phyloP scores from a whole-genome alignment of 2,888 invertebrate species.

The Corythucha ciliata region DNA sequence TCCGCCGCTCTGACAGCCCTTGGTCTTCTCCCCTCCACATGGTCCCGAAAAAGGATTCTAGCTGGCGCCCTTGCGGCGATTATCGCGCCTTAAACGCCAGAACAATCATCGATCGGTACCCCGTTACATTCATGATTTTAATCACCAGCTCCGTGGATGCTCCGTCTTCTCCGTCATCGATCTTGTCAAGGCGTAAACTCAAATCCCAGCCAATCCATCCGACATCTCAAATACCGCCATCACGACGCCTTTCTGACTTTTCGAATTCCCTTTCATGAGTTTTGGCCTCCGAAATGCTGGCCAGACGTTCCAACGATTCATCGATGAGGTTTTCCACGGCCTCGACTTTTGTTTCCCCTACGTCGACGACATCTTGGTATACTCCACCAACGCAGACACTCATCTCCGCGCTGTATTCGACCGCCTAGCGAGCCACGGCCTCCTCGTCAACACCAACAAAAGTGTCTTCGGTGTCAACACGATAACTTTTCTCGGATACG shows the following conservation, averaged over 20 bases:
- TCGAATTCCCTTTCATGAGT: slow-evolving; percentile 31
- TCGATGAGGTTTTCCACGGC: slow-evolving; percentile 30
- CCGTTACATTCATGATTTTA: slow-evolving; percentile 34
- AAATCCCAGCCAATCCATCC: slow-evolving; percentile 32
- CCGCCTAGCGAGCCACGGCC: slow-evolving; percentile 27
- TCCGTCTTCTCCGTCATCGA: slow-evolving; percentile 27
- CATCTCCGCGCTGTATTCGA: slow-evolving; percentile 30
- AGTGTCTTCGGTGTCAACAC: slow-evolving; percentile 21
- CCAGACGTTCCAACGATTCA: slow-evolving; percentile 36
- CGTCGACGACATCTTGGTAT: slow-evolving; percentile 39
- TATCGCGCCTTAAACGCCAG: slow-evolving; percentile 34
- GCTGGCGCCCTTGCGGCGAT: slow-evolving; percentile 37
- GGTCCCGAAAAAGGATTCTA: slow-evolving; percentile 32
- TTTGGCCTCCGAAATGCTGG: slow-evolving; percentile 32
- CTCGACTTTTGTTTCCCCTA: slow-evolving; percentile 35
- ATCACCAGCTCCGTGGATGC: slow-evolving; percentile 19
- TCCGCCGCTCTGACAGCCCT: slow-evolving; percentile 32
- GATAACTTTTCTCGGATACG: slow-evolving; percentile 26
- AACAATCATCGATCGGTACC: slow-evolving; percentile 36
- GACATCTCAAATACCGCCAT: slow-evolving; percentile 37
- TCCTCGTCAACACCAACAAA: slow-evolving; percentile 35
- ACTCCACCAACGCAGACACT: slow-evolving; percentile 23
- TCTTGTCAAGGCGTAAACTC: slow-evolving; percentile 32
- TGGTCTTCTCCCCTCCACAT: slow-evolving; percentile 36
- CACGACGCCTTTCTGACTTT: slow-evolving; percentile 34